Evolutionary conservation across 2,797 vertebrate species (phyloP), one percentile per base, ranked within the genome.

Genomic region (Sebastes vulpes): DNA sequence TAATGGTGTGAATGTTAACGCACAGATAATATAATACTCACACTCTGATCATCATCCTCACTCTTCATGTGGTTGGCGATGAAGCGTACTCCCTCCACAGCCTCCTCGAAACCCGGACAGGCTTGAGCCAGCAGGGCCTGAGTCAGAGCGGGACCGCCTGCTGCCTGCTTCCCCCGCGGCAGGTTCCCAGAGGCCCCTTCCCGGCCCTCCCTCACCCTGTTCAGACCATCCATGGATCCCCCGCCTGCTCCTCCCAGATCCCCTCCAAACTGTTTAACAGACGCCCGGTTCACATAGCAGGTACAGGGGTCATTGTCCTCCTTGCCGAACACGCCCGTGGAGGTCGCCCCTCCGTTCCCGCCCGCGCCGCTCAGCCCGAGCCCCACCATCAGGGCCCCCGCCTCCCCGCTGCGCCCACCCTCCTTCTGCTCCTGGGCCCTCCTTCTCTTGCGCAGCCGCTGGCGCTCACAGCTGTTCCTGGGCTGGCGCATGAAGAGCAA

Each of bases 401-500:
- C 89, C 66, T 94, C 92, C 6, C 93, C 94, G 1, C 89, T 29
- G 9, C 95, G 89, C 28, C 95, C 94, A 0, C 94, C 95, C 21
- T 94, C 95, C 52, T 90, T 93, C 83, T 94, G 93, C 89, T 98
- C 97, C 21, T 96, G 96, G 32, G 94, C 94, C 69, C 94, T 95
- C 9, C 97, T 92, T 20, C 95, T 94, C 50, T 97, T 96, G n/a
- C 98, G 97, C 56, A 99, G 92, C 74, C 96, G 93, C 82, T 98
- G 98, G 4, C 97, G 97, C 18, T 98, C 97, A 0, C 98, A 97
- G 96, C 79, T 97, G 92, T 97, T 97, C 71, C 95, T 94, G 0
- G 98, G 98, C 93, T 97, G 98, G 68, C 97, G 97, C 97, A 99
- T 98, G 94, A 98, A 98, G 21, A 99, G 98, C 82, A 99, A 90